phyloP scores from a whole-genome alignment of 1,140 invertebrate species.

The Streblospio benedicti region DNA sequence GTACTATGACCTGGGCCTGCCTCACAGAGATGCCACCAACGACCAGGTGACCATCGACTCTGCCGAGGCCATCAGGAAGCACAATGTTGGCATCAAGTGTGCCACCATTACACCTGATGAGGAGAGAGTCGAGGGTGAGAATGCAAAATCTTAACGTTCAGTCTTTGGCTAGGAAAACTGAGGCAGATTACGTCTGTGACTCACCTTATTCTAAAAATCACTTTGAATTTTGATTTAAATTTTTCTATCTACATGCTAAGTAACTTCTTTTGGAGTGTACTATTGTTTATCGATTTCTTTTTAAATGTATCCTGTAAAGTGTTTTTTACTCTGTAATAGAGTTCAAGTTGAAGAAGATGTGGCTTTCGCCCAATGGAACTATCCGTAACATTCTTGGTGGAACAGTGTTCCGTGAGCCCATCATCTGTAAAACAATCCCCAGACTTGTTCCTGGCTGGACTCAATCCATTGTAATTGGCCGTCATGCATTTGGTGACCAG shows the following conservation, averaged over 20 bases:
- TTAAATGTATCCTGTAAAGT: neutral
- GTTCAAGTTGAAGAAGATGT: slow-evolving; percentile 98
- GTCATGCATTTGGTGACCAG: slow-evolving; percentile 94
- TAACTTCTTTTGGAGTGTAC: neutral
- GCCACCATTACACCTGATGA: slow-evolving; percentile 99
- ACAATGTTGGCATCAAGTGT: slow-evolving; percentile 98
- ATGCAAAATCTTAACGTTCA: neutral
- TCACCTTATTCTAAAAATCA: neutral
- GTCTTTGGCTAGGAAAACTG: no score
- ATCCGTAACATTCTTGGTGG: slow-evolving; percentile 97
- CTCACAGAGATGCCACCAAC: slow-evolving; percentile 85
- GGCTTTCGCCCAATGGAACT: slow-evolving; percentile 98
- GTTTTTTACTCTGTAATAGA: slow-evolving; percentile 52
- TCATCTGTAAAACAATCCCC: slow-evolving; percentile 96
- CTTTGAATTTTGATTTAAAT: neutral
- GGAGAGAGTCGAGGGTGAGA: slow-evolving; percentile 68
- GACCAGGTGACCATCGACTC: slow-evolving; percentile 95
- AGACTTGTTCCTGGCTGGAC: slow-evolving; percentile 89
- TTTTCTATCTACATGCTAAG: neutral
- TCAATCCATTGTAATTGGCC: slow-evolving; percentile 93
- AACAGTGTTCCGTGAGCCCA: slow-evolving; percentile 74
- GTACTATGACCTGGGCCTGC: slow-evolving; percentile 90
- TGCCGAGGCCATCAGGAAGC: slow-evolving; percentile 91
- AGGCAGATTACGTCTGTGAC: no score
- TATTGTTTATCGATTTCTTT: neutral